These are phyloP conservation scores for Andricus curvator DNA, from an alignment of 2,888 invertebrate species.

Conservation along the genomic window DNA sequence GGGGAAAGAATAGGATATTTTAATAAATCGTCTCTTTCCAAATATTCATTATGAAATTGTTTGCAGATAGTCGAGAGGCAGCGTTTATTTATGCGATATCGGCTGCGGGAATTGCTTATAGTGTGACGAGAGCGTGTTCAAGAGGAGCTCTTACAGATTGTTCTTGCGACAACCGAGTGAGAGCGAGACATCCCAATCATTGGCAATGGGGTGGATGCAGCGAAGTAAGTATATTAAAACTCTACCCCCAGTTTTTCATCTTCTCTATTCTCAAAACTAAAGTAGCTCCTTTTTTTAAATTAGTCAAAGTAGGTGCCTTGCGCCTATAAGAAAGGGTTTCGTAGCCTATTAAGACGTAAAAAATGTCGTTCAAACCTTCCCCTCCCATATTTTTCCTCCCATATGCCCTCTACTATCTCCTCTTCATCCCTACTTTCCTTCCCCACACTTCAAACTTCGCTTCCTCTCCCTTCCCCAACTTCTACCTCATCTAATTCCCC, in stretches of 20 bases:
- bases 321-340: too few species aligned
- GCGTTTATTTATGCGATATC: slow-evolving; percentile 94
- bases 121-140: slow-evolving; percentile 92
- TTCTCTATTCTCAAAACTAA: neutral
- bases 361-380: too few species aligned
- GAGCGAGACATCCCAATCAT: slow-evolving; percentile 84
- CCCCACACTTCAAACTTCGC: too few species aligned
- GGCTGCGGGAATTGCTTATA: slow-evolving; percentile 93
- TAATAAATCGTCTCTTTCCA: neutral
- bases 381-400: too few species aligned
- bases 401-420: too few species aligned
- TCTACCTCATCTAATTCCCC: too few species aligned
- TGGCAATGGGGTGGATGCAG: slow-evolving; percentile 98
- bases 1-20: neutral
- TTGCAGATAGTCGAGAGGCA: slow-evolving; percentile 91
- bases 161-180: slow-evolving; percentile 90
- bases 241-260: slow-evolving; percentile 13
- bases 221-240: slow-evolving; percentile 81
- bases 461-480: too few species aligned
- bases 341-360: too few species aligned
- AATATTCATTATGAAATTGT: slow-evolving; percentile 43
- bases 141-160: slow-evolving; percentile 92
- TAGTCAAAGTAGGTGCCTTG: too few species aligned
- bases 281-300: neutral
- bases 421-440: too few species aligned